These are phyloP conservation scores for Drosophila pseudoananassae DNA, from an alignment of 1,140 invertebrate species.

Conservation along the genomic window DNA sequence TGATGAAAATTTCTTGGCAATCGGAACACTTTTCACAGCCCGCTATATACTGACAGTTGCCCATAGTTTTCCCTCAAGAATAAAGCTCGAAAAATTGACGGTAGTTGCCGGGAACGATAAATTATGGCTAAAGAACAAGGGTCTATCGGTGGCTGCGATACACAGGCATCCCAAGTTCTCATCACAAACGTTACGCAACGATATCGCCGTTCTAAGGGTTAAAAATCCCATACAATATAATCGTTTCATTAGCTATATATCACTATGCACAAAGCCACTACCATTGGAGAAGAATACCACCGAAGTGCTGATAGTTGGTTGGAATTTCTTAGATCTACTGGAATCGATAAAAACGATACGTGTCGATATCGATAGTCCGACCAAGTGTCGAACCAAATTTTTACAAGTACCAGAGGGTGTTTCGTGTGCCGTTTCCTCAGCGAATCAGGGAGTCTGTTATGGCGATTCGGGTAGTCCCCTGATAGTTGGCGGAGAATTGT, in stretches of 20 bases:
- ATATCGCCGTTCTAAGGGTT: constrained; percentile 20
- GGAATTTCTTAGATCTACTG: background rate
- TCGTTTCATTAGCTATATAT: constrained; percentile 3
- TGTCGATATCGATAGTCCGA: background rate
- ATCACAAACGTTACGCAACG: background rate
- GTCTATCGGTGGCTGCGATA: constrained; percentile 7
- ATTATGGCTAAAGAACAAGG: background rate
- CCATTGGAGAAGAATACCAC: background rate
- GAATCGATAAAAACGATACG: background rate
- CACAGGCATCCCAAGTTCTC: constrained; percentile 5
- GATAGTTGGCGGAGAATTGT: constrained; percentile 5
- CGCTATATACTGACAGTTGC: constrained; percentile 19
- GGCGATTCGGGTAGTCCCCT: constrained; percentile 31
- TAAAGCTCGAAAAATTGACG: background rate
- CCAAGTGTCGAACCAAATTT: background rate
- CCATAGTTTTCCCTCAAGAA: constrained; percentile 4
- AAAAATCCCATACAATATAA: background rate
- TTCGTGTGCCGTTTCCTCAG: background rate
- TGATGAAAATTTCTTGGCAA: constrained; percentile 10
- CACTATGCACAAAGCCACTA: constrained; percentile 2
- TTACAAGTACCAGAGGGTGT: constrained; percentile 3
- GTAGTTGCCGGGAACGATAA: constrained; percentile 6
- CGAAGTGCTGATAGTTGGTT: background rate
- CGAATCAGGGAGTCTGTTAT: constrained; percentile 1
- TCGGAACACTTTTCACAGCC: constrained; percentile 12